Conservation (phyloP, 2,113 vertebrate species). For the Laterallus jamaicensis region DNA sequence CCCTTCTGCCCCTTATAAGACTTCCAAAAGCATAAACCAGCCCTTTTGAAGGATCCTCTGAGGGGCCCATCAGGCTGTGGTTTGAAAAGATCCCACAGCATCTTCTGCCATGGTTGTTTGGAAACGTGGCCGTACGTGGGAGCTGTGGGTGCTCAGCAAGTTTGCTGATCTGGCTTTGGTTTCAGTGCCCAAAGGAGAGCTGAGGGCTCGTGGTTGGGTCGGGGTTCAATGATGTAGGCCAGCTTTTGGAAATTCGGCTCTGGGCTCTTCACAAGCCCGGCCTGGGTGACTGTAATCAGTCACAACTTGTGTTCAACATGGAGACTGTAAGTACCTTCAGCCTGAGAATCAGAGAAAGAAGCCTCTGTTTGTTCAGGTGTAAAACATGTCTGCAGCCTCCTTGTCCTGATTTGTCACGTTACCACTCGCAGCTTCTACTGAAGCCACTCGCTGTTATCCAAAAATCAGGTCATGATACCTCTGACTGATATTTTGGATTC, state of each 20-base stretch:
- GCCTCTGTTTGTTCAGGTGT: slow-evolving; percentile 16
- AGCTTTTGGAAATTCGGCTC: neutral
- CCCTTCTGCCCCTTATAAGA: neutral
- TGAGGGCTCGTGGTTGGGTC: neutral
- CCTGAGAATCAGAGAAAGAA: neutral
- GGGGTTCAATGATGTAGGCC: neutral
- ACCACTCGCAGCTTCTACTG: neutral
- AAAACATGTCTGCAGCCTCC: neutral
- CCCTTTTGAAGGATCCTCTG: neutral
- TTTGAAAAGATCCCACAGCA: neutral
- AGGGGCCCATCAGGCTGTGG: neutral
- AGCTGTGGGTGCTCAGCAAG: neutral
- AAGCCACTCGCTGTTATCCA: neutral
- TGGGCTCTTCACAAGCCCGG: neutral
- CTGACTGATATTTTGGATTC: neutral
- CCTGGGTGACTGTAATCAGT: neutral
- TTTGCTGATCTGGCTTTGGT: neutral
- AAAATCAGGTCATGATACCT: slow-evolving; percentile 8
- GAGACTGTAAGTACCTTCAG: neutral
- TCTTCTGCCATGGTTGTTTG: neutral
- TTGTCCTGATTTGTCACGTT: slow-evolving; percentile 1
- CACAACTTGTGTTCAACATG: neutral
- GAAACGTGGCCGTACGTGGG: fast-evolving
- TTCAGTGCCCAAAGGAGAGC: neutral
- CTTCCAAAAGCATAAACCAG: neutral